A percentile compares a stretch with the other conserved stretches of the same genome.
These are phyloP conservation scores for Drosophila bifasciata DNA, from an alignment of 1,140 invertebrate species.

Conservation along the genomic window DNA sequence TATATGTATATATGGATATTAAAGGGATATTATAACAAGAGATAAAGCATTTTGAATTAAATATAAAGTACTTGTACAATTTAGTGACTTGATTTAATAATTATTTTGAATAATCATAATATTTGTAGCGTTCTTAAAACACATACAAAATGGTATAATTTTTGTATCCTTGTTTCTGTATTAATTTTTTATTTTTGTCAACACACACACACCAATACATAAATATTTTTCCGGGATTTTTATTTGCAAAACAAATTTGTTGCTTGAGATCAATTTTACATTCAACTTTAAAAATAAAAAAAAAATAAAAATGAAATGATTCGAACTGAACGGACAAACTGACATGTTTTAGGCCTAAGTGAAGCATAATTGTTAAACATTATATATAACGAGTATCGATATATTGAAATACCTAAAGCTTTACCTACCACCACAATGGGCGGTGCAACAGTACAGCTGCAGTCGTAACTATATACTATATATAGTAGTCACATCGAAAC, in stretches of 20 bases:
- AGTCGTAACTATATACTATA: slow-evolving; percentile 5
- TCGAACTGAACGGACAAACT: too few species aligned
- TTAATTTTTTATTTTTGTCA: slow-evolving; percentile 15
- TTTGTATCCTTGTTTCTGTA: background rate
- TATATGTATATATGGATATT: slow-evolving; percentile 18
- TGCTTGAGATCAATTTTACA: too few species aligned
- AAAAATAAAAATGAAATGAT: too few species aligned
- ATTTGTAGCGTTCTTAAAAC: slow-evolving; percentile 13
- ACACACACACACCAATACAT: slow-evolving; percentile 2
- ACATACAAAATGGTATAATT: background rate
- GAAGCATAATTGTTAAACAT: slow-evolving; percentile 48
- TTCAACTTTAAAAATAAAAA: background rate
- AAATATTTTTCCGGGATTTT: slow-evolving; percentile 55
- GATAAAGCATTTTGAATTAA: slow-evolving; percentile 31
- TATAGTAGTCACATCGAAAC: slow-evolving; percentile 34
- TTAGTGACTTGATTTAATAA: slow-evolving; percentile 13
- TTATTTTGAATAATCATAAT: background rate
- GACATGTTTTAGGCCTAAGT: slow-evolving; percentile 46
- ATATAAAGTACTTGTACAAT: slow-evolving; percentile 23
- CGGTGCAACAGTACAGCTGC: slow-evolving; percentile 18
- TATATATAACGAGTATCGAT: slow-evolving; percentile 46
- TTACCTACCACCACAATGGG: slow-evolving; percentile 35
- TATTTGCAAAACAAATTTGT: too few species aligned
- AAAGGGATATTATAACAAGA: slow-evolving; percentile 8
- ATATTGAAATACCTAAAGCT: slow-evolving; percentile 48